Percentiles rank a stretch among this genome's conserved stretches.
Evolutionary conservation across 2,888 invertebrate species (phyloP).

Genomic region (Trichopria drosophilae): DNA sequence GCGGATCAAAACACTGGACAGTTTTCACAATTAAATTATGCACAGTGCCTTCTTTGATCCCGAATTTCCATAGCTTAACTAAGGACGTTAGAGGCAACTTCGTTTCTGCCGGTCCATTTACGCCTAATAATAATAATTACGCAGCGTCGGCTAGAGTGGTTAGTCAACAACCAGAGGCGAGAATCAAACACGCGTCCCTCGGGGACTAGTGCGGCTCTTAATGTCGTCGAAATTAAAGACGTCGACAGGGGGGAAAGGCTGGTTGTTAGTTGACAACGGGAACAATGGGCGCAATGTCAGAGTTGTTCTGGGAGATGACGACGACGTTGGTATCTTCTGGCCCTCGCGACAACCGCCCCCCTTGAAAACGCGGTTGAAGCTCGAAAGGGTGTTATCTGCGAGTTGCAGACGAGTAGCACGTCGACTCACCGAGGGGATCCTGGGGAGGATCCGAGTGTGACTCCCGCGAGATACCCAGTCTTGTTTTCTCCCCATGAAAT

Average conservation of each 20-base stretch:
- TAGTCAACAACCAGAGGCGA: constrained; percentile 5
- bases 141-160: no score
- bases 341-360: constrained; percentile 5
- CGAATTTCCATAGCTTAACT: no score
- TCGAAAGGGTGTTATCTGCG: constrained; percentile 19
- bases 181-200: constrained; percentile 27
- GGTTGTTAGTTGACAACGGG: constrained; percentile 44
- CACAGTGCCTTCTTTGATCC: no score
- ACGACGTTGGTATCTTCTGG: constrained; percentile 37
- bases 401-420: constrained; percentile 24
- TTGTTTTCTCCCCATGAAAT: constrained; percentile 21
- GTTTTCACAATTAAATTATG: no score
- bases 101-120: no score
- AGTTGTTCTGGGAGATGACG: constrained; percentile 46
- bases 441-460: constrained; percentile 5
- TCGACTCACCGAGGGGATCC: constrained; percentile 5
- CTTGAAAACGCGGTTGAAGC: constrained; percentile 3
- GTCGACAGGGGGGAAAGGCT: constrained; percentile 36
- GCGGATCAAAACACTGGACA: no score
- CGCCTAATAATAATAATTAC: no score
- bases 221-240: constrained; percentile 50
- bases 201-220: constrained; percentile 44
- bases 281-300: constrained; percentile 48
- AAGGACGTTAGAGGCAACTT: no score
- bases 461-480: constrained; percentile 11